phyloP scores from a whole-genome alignment of 2,113 vertebrate genomes.

The Erpornis zantholeuca region DNA sequence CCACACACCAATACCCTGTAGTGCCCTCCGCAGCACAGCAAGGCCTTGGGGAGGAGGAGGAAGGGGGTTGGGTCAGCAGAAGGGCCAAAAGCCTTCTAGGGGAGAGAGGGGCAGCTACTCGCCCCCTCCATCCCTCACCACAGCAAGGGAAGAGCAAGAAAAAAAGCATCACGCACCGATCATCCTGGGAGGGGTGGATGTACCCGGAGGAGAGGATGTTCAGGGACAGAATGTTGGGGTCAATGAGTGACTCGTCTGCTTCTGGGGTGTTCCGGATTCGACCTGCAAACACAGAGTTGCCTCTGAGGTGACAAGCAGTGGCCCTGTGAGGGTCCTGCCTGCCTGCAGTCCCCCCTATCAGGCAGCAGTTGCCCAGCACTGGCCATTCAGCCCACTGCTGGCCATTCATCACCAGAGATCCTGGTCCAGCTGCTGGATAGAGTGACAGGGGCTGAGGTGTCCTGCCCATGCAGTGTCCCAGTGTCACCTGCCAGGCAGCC shows the following conservation, averaged over 20 bases:
- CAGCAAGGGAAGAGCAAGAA: neutral
- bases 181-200: constrained; percentile 85
- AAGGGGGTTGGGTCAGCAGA: neutral
- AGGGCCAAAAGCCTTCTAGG: neutral
- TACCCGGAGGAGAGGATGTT: constrained; percentile 92
- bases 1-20: neutral
- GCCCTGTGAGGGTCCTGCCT: neutral
- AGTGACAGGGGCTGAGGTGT: accelerated
- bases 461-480: accelerated
- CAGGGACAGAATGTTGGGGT: constrained; percentile 95
- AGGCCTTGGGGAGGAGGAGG: neutral
- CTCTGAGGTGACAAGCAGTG: neutral
- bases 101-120: neutral
- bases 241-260: constrained; percentile 89
- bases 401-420: neutral
- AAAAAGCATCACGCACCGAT: constrained; percentile 79
- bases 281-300: constrained; percentile 58
- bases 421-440: neutral
- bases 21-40: neutral
- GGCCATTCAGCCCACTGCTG: neutral
- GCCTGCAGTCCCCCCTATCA: neutral
- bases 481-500: neutral
- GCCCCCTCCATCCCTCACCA: neutral
- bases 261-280: constrained; percentile 93
- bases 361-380: neutral